phyloP scores from a whole-genome alignment of 1,140 invertebrate genomes.

The Tetraneura akinire region DNA sequence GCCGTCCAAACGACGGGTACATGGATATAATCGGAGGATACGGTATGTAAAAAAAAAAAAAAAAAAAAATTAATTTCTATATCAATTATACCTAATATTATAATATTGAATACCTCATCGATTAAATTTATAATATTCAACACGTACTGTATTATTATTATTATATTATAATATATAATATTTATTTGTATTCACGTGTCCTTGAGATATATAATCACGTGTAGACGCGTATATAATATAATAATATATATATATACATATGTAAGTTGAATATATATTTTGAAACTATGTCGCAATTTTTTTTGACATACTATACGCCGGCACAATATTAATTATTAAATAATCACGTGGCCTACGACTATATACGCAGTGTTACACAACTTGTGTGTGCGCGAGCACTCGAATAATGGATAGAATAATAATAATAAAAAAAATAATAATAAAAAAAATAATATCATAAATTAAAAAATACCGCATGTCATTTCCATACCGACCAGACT shows the following conservation, averaged over 20 bases:
- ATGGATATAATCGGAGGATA: conserved; percentile 85
- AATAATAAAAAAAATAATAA: conserved; percentile 22
- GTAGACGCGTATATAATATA: too few relatives aligned
- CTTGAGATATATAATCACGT: conserved; percentile 17
- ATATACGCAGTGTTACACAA: conserved; percentile 35
- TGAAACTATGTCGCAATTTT: conserved; percentile 47
- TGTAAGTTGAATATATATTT: conserved; percentile 43
- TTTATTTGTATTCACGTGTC: conserved; percentile 27
- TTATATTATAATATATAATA: not conserved
- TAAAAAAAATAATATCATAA: too few relatives aligned
- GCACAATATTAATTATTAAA: conserved; percentile 51
- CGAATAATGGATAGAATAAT: conserved; percentile 28
- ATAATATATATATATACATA: too few relatives aligned
- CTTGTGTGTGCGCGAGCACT: conserved; percentile 13
- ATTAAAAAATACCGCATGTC: not conserved
- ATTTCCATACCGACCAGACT: conserved; percentile 28
- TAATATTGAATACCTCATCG: too few relatives aligned
- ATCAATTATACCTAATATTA: too few relatives aligned
- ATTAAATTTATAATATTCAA: too few relatives aligned
- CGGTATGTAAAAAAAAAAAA: conserved; percentile 79
- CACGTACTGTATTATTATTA: not conserved
- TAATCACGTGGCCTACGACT: conserved; percentile 43
- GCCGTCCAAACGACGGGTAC: conserved; percentile 79
- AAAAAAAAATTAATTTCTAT: too few relatives aligned
- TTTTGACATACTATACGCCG: conserved; percentile 40